phyloP scores from a whole-genome alignment of 2,113 vertebrate genomes.

The Arizona elegans region DNA sequence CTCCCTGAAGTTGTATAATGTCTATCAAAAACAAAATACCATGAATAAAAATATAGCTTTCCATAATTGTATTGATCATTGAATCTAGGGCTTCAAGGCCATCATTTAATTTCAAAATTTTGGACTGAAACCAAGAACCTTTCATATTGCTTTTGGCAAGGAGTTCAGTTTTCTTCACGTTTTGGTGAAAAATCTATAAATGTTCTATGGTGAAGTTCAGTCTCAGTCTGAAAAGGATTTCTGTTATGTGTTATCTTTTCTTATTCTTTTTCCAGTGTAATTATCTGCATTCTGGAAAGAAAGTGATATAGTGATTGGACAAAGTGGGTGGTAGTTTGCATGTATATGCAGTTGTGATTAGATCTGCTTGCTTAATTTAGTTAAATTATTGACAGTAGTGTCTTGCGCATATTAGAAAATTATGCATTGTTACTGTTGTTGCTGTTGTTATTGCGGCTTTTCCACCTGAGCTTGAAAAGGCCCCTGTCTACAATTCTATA shows the following conservation, averaged over 20 bases:
- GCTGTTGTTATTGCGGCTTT: background rate
- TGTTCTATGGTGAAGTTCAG: background rate
- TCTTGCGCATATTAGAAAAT: slow-evolving; percentile 2
- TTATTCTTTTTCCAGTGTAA: background rate
- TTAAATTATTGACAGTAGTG: background rate
- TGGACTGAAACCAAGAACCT: background rate
- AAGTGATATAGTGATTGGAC: background rate
- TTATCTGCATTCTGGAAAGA: background rate
- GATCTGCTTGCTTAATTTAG: background rate
- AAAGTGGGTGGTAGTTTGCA: slow-evolving; percentile 6
- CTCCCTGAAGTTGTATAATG: background rate
- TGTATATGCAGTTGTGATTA: background rate
- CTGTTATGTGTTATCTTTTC: background rate
- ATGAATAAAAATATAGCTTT: slow-evolving; percentile 15
- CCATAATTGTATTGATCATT: background rate
- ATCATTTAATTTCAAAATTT: slow-evolving; percentile 10
- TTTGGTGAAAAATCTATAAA: background rate
- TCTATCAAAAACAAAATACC: slow-evolving; percentile 8
- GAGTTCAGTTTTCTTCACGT: slow-evolving; percentile 4
- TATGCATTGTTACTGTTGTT: slow-evolving; percentile 8
- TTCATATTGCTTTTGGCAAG: background rate
- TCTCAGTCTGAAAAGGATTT: background rate
- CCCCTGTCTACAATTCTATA: background rate
- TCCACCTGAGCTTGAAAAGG: background rate
- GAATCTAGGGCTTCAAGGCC: background rate